A percentile compares a stretch with the other conserved stretches of the same genome.
phyloP scores from a whole-genome alignment of 1,140 invertebrate species.

The Drosophila rufa region DNA sequence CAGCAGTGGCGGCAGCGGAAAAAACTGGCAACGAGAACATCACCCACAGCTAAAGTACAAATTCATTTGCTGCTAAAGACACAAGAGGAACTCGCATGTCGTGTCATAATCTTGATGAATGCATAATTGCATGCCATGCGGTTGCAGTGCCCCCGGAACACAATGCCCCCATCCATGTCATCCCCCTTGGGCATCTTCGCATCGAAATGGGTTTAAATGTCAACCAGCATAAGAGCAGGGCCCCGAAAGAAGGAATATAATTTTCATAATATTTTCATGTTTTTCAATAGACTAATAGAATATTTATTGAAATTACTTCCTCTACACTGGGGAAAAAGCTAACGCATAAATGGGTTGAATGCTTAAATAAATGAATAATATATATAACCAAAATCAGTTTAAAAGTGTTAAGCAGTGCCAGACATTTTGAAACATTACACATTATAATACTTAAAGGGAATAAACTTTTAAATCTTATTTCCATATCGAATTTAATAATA shows the following conservation, averaged over 20 bases:
- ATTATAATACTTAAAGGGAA: too few relatives aligned
- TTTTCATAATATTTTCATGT: constrained; percentile 78
- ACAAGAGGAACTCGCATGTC: constrained; percentile 78
- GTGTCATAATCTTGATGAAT: constrained; percentile 85
- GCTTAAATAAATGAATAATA: neutral
- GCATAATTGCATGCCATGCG: constrained; percentile 78
- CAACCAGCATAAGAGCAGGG: constrained; percentile 72
- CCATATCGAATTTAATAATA: too few relatives aligned
- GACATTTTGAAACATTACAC: too few relatives aligned
- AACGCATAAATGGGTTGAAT: neutral
- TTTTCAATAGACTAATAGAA: constrained; percentile 57
- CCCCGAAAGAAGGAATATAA: constrained; percentile 15
- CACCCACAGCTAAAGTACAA: constrained; percentile 58
- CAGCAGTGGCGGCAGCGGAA: constrained; percentile 4
- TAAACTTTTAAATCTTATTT: too few relatives aligned
- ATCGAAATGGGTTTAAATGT: constrained; percentile 61
- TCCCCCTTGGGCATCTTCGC: constrained; percentile 12
- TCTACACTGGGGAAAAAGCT: constrained; percentile 1
- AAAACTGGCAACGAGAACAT: constrained; percentile 35
- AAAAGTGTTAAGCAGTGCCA: too few relatives aligned
- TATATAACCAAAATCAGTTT: neutral
- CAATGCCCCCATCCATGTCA: constrained; percentile 4
- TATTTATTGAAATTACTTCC: constrained; percentile 20
- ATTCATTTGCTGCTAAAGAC: constrained; percentile 75
- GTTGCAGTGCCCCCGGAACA: constrained; percentile 18